Conservation (phyloP, 2,888 invertebrate species). For the Smittia aterrima region DNA sequence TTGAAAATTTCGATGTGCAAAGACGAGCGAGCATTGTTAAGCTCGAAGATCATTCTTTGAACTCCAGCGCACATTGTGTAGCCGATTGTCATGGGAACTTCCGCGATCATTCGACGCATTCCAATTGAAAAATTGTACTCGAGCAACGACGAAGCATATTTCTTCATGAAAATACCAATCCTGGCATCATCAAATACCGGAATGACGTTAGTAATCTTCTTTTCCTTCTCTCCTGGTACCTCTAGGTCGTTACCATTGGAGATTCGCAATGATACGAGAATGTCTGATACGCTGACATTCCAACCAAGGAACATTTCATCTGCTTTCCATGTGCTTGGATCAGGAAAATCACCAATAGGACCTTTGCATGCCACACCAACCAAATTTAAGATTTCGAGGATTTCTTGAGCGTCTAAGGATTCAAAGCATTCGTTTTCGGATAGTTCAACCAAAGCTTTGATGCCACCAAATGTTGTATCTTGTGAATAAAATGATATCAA, state of each 20-base stretch:
- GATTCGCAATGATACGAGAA: not conserved
- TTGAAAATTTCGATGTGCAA: not conserved
- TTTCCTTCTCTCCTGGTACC: not conserved
- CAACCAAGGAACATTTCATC: not conserved
- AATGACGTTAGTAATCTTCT: slow-evolving; percentile 19
- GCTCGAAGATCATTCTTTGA: not conserved
- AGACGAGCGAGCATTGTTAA: not conserved
- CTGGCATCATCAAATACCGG: slow-evolving; percentile 22
- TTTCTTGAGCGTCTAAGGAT: not conserved
- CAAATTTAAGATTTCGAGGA: not conserved
- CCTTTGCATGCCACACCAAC: slow-evolving; percentile 16
- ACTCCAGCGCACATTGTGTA: slow-evolving; percentile 14
- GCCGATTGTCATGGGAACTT: slow-evolving; percentile 7
- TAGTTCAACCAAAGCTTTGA: not conserved
- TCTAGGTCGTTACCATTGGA: not conserved
- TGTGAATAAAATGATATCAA: slow-evolving; percentile 1
- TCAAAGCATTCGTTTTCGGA: not conserved
- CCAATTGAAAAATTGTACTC: slow-evolving; percentile 9
- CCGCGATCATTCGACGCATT: slow-evolving; percentile 17
- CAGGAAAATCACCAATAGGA: slow-evolving; percentile 23
- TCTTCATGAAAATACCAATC: slow-evolving; percentile 7
- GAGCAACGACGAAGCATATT: slow-evolving; percentile 8
- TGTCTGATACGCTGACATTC: not conserved
- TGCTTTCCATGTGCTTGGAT: slow-evolving; percentile 4
- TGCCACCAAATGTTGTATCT: slow-evolving; percentile 10